These are phyloP conservation scores for Xenops minutus DNA, from an alignment of 2,797 vertebrate genomes.

Conservation along the genomic window DNA sequence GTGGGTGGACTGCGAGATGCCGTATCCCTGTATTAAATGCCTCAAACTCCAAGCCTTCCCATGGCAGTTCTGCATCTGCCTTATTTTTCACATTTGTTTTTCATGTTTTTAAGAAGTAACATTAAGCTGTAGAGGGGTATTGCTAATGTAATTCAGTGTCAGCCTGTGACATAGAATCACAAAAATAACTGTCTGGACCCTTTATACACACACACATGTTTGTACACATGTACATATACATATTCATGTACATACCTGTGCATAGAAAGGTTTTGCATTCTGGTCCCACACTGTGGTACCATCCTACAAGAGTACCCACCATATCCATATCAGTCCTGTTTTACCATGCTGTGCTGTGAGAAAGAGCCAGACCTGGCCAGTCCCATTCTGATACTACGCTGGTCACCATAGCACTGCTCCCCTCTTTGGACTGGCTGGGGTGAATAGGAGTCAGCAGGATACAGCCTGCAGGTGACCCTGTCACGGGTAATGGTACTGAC, in stretches of 20 bases:
- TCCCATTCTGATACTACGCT: accelerated
- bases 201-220: not conserved
- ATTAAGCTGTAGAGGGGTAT: not conserved
- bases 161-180: accelerated
- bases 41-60: not conserved
- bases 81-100: not conserved
- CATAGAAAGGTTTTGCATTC: not conserved
- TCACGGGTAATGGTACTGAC: accelerated
- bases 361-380: not conserved
- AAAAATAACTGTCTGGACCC: not conserved
- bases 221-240: accelerated
- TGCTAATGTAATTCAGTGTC: not conserved
- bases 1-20: not conserved
- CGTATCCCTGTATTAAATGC: not conserved
- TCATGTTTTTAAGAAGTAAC: not conserved
- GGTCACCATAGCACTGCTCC: not conserved
- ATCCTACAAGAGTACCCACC: not conserved
- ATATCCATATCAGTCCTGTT: not conserved
- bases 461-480: not conserved
- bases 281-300: not conserved
- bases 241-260: not conserved
- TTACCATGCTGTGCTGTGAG: not conserved
- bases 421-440: not conserved
- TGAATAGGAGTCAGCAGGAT: not conserved
- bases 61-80: not conserved